phyloP scores from a whole-genome alignment of 2,797 vertebrate species.

The Mus spretus region DNA sequence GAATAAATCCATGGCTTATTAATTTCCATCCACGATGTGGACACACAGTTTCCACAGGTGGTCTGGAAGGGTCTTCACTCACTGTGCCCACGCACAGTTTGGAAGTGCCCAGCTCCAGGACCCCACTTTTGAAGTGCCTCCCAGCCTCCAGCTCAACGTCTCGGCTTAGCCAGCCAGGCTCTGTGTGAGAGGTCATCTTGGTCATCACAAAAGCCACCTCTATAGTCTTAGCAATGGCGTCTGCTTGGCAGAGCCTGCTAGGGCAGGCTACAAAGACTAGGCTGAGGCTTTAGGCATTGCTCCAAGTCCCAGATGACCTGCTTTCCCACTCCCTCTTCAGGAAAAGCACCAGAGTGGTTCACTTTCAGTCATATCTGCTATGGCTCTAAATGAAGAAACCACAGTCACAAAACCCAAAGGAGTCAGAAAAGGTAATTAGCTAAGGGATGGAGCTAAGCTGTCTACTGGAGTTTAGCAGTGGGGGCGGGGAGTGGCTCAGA shows the following conservation, averaged over 20 bases:
- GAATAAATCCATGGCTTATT: slow-evolving; percentile 69
- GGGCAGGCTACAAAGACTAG: background rate
- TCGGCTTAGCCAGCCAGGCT: accelerated
- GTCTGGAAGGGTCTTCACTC: background rate
- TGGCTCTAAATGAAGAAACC: slow-evolving; percentile 18
- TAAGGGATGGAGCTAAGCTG: background rate
- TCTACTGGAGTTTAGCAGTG: background rate
- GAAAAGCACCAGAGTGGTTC: background rate
- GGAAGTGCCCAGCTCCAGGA: background rate
- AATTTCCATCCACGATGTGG: slow-evolving; percentile 58
- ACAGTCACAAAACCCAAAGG: slow-evolving; percentile 13
- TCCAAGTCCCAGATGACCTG: background rate
- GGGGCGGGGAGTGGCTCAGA: background rate
- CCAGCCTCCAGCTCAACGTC: slow-evolving; percentile 21
- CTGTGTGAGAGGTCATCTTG: background rate
- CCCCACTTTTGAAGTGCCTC: background rate
- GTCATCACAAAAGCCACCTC: background rate
- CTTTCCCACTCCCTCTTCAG: background rate
- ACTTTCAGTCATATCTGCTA: background rate
- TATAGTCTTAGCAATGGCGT: background rate
- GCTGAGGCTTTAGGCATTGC: background rate
- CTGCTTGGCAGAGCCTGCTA: background rate
- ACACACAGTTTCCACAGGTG: slow-evolving; percentile 60
- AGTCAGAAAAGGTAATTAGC: background rate
- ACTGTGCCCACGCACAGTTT: background rate